These are phyloP conservation scores for Atopsyche davidsoni DNA, from an alignment of 1,140 invertebrate species.

Conservation along the genomic window DNA sequence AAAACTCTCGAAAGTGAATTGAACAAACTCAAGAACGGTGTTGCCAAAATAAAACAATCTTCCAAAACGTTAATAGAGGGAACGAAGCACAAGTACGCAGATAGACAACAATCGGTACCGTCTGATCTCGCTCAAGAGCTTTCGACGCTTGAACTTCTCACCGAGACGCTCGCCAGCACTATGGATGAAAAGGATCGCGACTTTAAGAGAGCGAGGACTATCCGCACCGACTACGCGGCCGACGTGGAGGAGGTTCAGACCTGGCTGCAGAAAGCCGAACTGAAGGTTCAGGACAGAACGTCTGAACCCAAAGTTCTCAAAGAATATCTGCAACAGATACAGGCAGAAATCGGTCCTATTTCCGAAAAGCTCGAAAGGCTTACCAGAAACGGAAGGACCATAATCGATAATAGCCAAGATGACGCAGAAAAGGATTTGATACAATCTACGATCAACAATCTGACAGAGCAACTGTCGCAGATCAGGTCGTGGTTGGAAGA, in stretches of 20 bases:
- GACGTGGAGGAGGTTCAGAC: constrained; percentile 75
- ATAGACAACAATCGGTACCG: constrained; percentile 62
- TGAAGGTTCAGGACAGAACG: constrained; percentile 73
- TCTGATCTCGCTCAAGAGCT: constrained; percentile 70
- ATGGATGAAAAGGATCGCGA: constrained; percentile 85
- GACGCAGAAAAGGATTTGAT: constrained; percentile 71
- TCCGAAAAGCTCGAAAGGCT: constrained; percentile 72
- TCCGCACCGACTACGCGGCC: constrained; percentile 68
- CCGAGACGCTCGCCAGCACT: constrained; percentile 65
- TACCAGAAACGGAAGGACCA: constrained; percentile 67
- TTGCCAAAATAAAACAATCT: constrained; percentile 48
- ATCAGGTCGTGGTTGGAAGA: constrained; percentile 73
- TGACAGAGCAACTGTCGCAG: constrained; percentile 72
- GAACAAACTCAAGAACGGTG: constrained; percentile 45
- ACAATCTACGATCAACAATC: constrained; percentile 64
- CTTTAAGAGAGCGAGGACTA: constrained; percentile 75
- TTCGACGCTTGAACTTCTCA: constrained; percentile 68
- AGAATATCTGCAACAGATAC: constrained; percentile 68
- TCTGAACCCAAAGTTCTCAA: constrained; percentile 70
- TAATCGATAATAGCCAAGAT: constrained; percentile 73
- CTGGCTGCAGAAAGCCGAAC: constrained; percentile 77
- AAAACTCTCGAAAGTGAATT: constrained; percentile 49
- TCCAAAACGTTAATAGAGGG: constrained; percentile 58
- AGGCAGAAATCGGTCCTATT: constrained; percentile 65
- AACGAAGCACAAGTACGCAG: constrained; percentile 62